phyloP scores from a whole-genome alignment of 2,113 vertebrate species.

The Lethenteron reissneri region DNA sequence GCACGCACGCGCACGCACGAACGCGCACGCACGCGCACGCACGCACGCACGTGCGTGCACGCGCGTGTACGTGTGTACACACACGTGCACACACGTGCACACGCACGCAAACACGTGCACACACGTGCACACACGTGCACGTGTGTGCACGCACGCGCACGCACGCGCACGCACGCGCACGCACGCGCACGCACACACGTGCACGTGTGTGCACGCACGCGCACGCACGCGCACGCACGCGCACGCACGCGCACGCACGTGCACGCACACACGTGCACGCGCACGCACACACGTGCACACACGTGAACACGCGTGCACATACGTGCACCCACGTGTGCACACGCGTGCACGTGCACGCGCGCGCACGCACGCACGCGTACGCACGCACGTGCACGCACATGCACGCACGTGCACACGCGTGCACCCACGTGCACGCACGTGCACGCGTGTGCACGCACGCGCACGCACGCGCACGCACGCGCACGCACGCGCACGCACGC shows the following conservation, averaged over 20 bases:
- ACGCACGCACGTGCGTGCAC: not conserved
- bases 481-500: no score
- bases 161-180: not conserved
- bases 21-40: not conserved
- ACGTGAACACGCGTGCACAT: not conserved
- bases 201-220: not conserved
- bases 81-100: not conserved
- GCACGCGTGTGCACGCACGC: no score
- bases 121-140: not conserved
- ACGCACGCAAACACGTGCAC: not conserved
- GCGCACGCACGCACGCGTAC: not conserved
- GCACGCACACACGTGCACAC: not conserved
- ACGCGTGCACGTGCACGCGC: not conserved
- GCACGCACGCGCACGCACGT: no score
- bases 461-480: no score
- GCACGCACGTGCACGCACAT: not conserved
- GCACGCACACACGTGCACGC: not conserved
- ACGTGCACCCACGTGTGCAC: not conserved
- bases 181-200: not conserved
- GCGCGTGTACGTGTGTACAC: not conserved
- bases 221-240: no score
- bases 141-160: no score
- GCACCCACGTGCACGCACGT: not conserved
- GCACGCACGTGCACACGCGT: not conserved
- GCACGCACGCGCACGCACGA: not conserved